phyloP scores from a whole-genome alignment of 2,888 invertebrate species.

The Metalampra italica region DNA sequence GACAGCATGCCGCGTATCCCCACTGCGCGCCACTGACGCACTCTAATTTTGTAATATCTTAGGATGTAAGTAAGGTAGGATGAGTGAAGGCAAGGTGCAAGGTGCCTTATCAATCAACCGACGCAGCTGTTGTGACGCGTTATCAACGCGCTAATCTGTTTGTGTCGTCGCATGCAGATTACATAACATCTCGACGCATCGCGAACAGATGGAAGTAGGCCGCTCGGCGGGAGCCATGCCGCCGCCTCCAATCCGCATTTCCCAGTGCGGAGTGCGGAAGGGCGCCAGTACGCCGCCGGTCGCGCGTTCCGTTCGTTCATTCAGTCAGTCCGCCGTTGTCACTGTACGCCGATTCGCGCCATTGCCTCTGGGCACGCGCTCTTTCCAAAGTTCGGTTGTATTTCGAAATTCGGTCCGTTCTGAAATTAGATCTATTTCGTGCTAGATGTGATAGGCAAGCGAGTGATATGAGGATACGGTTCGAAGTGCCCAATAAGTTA shows the following conservation, averaged over 20 bases:
- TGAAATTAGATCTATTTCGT: conserved; percentile 32
- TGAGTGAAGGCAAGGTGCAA: too few species aligned
- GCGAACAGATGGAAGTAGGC: conserved; percentile 63
- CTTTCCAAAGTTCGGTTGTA: conserved; percentile 20
- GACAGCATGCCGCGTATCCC: too few species aligned
- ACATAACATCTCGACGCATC: conserved; percentile 63
- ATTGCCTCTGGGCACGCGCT: conserved; percentile 38
- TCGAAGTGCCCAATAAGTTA: conserved; percentile 74
- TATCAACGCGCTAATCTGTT: conserved; percentile 47
- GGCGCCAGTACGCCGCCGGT: conserved; percentile 33
- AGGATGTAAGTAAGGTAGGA: too few species aligned
- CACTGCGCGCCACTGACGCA: too few species aligned
- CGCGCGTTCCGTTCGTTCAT: conserved; percentile 14
- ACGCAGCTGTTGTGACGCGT: conserved; percentile 35
- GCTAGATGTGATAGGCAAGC: conserved; percentile 34
- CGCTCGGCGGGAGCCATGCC: conserved; percentile 66
- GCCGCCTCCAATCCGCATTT: too few species aligned
- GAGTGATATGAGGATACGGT: conserved; percentile 71
- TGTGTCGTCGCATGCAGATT: conserved; percentile 62
- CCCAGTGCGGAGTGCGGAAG: conserved; percentile 66
- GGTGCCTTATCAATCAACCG: too few species aligned
- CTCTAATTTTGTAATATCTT: too few species aligned
- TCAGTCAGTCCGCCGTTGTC: conserved; percentile 57
- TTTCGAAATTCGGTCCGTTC: conserved; percentile 28
- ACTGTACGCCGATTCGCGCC: conserved; percentile 58